Base-by-base conservation (phyloP, 2,113 vertebrate genomes). In the Protobothrops mucrosquamatus region DNA sequence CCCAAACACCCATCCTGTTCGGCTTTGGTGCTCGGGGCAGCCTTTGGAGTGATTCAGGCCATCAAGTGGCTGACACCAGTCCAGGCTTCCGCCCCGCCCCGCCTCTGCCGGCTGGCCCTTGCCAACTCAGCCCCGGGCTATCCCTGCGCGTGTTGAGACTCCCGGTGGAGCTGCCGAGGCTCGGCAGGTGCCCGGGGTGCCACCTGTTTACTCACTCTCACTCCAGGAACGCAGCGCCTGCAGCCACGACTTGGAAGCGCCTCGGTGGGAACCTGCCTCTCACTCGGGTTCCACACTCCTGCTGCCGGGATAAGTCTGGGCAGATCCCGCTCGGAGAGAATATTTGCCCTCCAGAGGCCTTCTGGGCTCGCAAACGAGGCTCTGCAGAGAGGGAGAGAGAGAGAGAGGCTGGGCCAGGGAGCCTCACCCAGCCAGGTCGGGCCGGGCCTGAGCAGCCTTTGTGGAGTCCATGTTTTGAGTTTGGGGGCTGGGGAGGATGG, bases 141-240 rank as follows among this genome's bases (percentile, higher is more conserved):
- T n/a, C 11, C 3, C 24, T 5, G 57, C 88, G 10, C 91, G 56
- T 87, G 29, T 85, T 23, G 26, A 52, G 93, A 81, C 43, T 87
- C 3, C 23, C 57, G 4, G 3, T 46, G 6, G 39, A 14, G 39
- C 22, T 18, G 56, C 81, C 2, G 2, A n/a, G 87, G 29, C 29
- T 26, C 2, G n/a, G 94, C 93, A 48, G 91, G 92, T 94, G 95
- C 48, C 87, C 91, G 93, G 1, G 9, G 86, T 92, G 94, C 94
- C 96, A 94, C 94, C 96, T 96, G 94, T 93, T 91, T 85, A 61
- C 69, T 88, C 57, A 46, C 54, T 3, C 86, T n/a, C 61, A 52
- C 89, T 91, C 91, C 89, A 59, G 74, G 89, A 92, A 88, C 26
- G 51, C 64, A 81, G 12, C 15, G 89, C 93, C 91, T 64, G 0